Conservation (phyloP, 2,797 vertebrate genomes). For the Sebastes dallii region DNA sequence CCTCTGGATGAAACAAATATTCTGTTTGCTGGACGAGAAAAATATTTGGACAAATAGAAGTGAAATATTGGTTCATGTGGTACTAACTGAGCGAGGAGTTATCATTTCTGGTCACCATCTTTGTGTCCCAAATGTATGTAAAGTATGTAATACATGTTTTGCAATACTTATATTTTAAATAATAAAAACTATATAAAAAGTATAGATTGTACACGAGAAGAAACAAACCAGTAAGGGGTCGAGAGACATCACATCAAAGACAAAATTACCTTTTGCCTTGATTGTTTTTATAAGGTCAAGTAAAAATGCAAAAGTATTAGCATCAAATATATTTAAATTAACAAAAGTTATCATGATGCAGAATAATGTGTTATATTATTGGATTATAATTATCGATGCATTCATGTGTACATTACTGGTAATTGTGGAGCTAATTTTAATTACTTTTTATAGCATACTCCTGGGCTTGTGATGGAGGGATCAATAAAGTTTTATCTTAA, state of each 20-base stretch:
- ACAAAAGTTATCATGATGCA: not conserved
- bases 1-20: not conserved
- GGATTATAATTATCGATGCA: too few relatives aligned
- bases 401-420: too few relatives aligned
- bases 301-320: not conserved
- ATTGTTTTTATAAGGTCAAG: not conserved
- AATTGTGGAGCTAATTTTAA: too few relatives aligned
- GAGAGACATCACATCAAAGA: not conserved
- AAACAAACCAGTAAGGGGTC: not conserved
- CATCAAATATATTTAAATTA: not conserved
- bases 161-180: too few relatives aligned
- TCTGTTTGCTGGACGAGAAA: not conserved
- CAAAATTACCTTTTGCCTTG: not conserved
- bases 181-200: not conserved
- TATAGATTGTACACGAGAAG: not conserved
- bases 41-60: not conserved
- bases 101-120: fast-evolving
- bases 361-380: not conserved
- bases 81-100: too few relatives aligned
- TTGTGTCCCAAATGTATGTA: fast-evolving
- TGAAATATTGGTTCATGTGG: not conserved
- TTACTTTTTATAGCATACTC: too few relatives aligned
- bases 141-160: too few relatives aligned
- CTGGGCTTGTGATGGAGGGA: too few relatives aligned
- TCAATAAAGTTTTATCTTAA: too few relatives aligned